Evolutionary conservation across 2,888 invertebrate species (phyloP).

Genomic region (Callyntrura sp.): DNA sequence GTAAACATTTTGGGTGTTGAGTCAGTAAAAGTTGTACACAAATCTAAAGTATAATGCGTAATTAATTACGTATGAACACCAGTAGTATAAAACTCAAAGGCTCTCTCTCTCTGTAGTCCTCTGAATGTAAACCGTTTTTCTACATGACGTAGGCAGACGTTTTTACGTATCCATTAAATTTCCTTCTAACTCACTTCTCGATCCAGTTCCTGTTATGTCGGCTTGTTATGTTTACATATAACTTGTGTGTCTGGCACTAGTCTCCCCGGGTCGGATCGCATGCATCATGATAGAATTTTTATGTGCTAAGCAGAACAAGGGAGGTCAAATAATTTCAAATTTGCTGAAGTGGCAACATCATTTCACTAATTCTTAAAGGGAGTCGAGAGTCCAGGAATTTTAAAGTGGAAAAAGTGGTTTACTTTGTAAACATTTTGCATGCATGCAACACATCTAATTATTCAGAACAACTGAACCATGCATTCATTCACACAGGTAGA

Average conservation of each 20-base stretch:
- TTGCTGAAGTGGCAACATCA: conserved; percentile 72
- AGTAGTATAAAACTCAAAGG: not conserved
- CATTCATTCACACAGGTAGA: not conserved
- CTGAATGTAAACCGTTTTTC: not conserved
- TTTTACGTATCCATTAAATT: not conserved
- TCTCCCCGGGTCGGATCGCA: not conserved
- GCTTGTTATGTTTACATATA: not conserved
- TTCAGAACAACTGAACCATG: conserved; percentile 30
- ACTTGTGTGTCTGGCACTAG: not conserved
- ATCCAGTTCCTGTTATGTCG: not conserved
- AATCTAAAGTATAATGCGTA: not conserved
- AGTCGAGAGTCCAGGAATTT: conserved; percentile 10
- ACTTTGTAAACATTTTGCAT: not conserved
- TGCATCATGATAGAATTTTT: conserved; percentile 39
- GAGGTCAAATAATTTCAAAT: conserved; percentile 65
- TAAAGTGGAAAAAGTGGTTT: conserved; percentile 32
- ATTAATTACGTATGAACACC: not conserved
- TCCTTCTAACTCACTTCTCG: not conserved
- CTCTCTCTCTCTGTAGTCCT: not conserved
- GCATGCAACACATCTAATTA: conserved; percentile 32
- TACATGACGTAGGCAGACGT: not conserved
- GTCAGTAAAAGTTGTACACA: not conserved
- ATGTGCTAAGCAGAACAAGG: conserved; percentile 5
- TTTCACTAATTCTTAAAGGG: conserved; percentile 46
- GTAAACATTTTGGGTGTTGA: too few species aligned